A percentile compares a stretch with the other conserved stretches of the same genome.
phyloP scores from a whole-genome alignment of 2,797 vertebrate species.

The Poeciliopsis paucimaculata region DNA sequence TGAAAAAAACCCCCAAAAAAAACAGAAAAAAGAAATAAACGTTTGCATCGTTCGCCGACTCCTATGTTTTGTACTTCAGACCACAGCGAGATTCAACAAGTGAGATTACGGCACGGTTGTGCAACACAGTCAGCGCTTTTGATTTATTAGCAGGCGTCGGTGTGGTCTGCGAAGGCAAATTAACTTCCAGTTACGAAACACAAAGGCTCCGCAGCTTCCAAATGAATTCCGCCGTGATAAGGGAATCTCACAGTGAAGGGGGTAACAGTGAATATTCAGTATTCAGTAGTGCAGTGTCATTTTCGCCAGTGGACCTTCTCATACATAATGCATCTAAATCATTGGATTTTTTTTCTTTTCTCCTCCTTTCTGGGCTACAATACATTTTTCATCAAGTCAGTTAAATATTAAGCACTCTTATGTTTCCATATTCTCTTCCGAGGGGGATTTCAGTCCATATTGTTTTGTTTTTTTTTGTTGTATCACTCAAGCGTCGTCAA shows the following conservation, averaged over 20 bases:
- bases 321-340: slow-evolving; percentile 80
- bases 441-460: slow-evolving; percentile 65
- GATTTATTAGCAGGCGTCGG: slow-evolving; percentile 61
- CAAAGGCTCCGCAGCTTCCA: slow-evolving; percentile 60
- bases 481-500: slow-evolving; percentile 42
- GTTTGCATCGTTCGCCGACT: slow-evolving; percentile 12
- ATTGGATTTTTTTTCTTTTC: slow-evolving; percentile 66
- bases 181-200: slow-evolving; percentile 57
- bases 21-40: slow-evolving; percentile 41
- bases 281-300: slow-evolving; percentile 76
- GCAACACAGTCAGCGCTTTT: slow-evolving; percentile 30
- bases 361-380: slow-evolving; percentile 76
- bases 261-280: slow-evolving; percentile 77
- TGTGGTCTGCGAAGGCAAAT: slow-evolving; percentile 40
- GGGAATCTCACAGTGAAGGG: slow-evolving; percentile 66
- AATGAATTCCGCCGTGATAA: slow-evolving; percentile 72
- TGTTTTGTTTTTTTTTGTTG: slow-evolving; percentile 45
- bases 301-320: slow-evolving; percentile 75
- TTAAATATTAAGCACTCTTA: slow-evolving; percentile 81
- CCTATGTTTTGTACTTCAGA: slow-evolving; percentile 30
- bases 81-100: slow-evolving; percentile 37
- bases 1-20: neutral
- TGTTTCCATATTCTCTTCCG: slow-evolving; percentile 80
- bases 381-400: slow-evolving; percentile 81
- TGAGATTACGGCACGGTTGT: slow-evolving; percentile 30